Evolutionary conservation across 2,888 invertebrate genomes (phyloP).

Genomic region (Blastobasis lacticolella): DNA sequence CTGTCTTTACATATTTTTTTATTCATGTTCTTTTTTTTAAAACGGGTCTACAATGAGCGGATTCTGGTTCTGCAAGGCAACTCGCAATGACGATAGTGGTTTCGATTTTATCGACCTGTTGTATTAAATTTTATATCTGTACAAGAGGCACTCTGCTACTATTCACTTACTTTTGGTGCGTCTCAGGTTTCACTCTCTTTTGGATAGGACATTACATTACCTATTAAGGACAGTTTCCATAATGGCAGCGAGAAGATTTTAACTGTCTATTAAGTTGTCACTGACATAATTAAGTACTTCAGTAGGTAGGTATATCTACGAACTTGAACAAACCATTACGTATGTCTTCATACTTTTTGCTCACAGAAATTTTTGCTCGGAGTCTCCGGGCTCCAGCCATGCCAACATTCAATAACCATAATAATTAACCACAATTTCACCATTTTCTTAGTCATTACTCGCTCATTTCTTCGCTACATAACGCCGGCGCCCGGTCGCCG

Average conservation of each 20-base stretch:
- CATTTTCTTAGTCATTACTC: conserved; percentile 23
- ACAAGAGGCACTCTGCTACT: conserved; percentile 7
- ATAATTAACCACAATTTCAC: conserved; percentile 19
- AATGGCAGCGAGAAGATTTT: no score
- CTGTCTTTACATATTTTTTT: conserved; percentile 25
- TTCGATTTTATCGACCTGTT: conserved; percentile 41
- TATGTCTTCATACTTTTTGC: no score
- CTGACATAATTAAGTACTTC: no score
- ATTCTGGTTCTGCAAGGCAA: conserved; percentile 70
- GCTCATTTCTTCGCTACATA: conserved; percentile 15
- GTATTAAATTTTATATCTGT: conserved; percentile 18
- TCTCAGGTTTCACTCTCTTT: no score
- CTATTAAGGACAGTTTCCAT: no score
- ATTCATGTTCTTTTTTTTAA: conserved; percentile 45
- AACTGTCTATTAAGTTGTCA: no score
- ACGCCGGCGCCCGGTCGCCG: conserved; percentile 11
- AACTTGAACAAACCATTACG: no score
- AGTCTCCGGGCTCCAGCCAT: no score
- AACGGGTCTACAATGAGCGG: conserved; percentile 66
- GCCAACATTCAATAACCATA: conserved; percentile 14
- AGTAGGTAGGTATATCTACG: no score
- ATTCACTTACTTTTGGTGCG: not conserved
- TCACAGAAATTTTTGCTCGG: no score
- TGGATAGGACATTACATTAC: no score
- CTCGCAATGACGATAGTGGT: conserved; percentile 56